A percentile compares a stretch with the other conserved stretches of the same genome.
Conservation (phyloP, 1,140 invertebrate genomes). For the Gryon sp. region DNA sequence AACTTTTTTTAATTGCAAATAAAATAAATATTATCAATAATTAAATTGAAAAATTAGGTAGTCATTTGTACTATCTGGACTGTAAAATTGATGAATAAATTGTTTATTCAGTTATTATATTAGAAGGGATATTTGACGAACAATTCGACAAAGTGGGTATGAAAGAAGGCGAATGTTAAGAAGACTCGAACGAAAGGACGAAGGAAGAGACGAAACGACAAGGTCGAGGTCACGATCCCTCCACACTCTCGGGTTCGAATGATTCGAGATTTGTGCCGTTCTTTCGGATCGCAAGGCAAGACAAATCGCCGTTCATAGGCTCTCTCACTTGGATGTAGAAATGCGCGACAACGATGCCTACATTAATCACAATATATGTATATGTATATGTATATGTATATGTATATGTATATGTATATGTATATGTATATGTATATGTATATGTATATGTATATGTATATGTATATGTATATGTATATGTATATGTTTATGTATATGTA, state of each 20-base stretch:
- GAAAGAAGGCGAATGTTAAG: slow-evolving; percentile 5
- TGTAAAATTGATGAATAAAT: too few species aligned
- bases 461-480: too few species aligned
- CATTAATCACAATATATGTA: slow-evolving; percentile 43
- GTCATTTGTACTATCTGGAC: too few species aligned
- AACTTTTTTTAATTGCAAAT: too few species aligned
- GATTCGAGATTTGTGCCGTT: slow-evolving; percentile 52
- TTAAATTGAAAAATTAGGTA: too few species aligned
- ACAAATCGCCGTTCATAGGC: slow-evolving; percentile 43
- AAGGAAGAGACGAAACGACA: slow-evolving; percentile 50
- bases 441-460: too few species aligned
- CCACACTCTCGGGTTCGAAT: slow-evolving; percentile 37
- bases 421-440: too few species aligned
- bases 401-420: too few species aligned
- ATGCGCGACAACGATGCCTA: slow-evolving; percentile 18
- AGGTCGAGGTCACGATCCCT: slow-evolving; percentile 56
- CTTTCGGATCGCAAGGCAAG: slow-evolving; percentile 29
- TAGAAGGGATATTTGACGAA: too few species aligned
- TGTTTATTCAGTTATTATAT: too few species aligned
- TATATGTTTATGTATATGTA: too few species aligned
- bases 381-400: neutral
- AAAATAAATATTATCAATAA: too few species aligned
- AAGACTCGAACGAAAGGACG: slow-evolving; percentile 41
- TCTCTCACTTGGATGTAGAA: slow-evolving; percentile 41
- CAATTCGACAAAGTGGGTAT: neutral